These are phyloP conservation scores for Phasianus colchicus DNA, from an alignment of 2,113 vertebrate species.

Conservation along the genomic window DNA sequence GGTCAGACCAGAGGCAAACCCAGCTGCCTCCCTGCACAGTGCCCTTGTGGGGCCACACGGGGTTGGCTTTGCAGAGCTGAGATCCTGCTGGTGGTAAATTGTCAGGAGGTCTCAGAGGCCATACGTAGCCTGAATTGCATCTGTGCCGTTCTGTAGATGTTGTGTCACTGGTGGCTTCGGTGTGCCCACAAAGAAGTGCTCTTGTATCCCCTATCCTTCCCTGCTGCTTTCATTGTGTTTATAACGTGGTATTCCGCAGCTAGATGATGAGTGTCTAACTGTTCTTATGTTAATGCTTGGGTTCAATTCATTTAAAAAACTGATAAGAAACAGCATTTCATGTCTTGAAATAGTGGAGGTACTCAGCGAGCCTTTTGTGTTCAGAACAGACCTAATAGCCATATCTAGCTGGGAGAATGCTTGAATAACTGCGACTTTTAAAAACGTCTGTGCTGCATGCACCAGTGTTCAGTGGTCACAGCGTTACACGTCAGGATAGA, in stretches of 20 bases:
- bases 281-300: constrained; percentile 61
- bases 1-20: not conserved
- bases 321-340: constrained; percentile 42
- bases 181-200: constrained; percentile 1
- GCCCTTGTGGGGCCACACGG: not conserved
- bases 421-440: not conserved
- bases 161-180: not conserved
- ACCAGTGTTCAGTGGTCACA: not conserved
- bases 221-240: constrained; percentile 57
- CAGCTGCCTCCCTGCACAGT: not conserved
- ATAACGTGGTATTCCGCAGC: constrained; percentile 50
- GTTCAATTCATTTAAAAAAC: constrained; percentile 47
- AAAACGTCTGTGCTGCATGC: not conserved
- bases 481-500: not conserved
- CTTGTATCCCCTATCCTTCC: constrained; percentile 48
- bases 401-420: not conserved
- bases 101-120: not conserved
- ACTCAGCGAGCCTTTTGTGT: constrained; percentile 25
- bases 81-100: not conserved
- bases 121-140: not conserved
- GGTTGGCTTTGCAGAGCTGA: not conserved
- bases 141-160: not conserved
- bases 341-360: constrained; percentile 48
- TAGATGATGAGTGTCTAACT: constrained; percentile 62
- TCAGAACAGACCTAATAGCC: not conserved